Evolutionary conservation across 2,888 invertebrate genomes (phyloP), one percentile per base, ranked within the genome.

Genomic region (Eupithecia dodoneata): DNA sequence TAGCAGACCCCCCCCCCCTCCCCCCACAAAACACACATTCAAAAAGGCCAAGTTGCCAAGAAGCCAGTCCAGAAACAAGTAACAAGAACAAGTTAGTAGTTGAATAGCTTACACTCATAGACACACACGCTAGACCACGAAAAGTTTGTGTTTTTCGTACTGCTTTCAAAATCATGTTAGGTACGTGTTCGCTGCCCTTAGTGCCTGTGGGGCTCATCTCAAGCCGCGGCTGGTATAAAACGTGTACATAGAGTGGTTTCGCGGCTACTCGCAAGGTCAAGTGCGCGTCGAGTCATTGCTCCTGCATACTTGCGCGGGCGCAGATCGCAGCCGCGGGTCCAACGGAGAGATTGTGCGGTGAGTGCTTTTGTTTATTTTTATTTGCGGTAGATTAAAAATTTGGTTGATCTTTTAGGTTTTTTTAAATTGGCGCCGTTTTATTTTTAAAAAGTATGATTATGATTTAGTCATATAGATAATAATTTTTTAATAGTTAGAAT

Each of bases 231-330:
- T 88, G 67, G 93, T 94, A 94, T 94, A 94, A 93, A 94, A 93
- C 92, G 89, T 90, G 94, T 92, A 92, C 88, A 88, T 85, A 87
- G 86, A 86, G 87, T 83, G 87, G 90, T 90, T 93, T 94, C 91
- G 94, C 93, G 91, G 92, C 89, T 92, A 94, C 93, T 92, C 87
- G 88, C 94, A 94, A 94, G 94, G 94, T 94, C 94, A 94, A 93
- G 94, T 90, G 91, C 92, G 91, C 91, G 87, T 89, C 87, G 85
- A 94, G 94, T 94, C 94, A 94, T 94, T 94, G 94, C 94, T 93
- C 94, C 86, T 83, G 90, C 88, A 88, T 89, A 87, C 86, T 83
- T 87, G 90, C 89, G 87, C 84, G 78, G 76, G 86, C 88, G 87
- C 86, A 84, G 81, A 81, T 75, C 79, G 77, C 71, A 74, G 55